A percentile compares a stretch with the other conserved stretches of the same genome.
Conservation (phyloP, 2,113 vertebrate genomes). For the Progne subis region DNA sequence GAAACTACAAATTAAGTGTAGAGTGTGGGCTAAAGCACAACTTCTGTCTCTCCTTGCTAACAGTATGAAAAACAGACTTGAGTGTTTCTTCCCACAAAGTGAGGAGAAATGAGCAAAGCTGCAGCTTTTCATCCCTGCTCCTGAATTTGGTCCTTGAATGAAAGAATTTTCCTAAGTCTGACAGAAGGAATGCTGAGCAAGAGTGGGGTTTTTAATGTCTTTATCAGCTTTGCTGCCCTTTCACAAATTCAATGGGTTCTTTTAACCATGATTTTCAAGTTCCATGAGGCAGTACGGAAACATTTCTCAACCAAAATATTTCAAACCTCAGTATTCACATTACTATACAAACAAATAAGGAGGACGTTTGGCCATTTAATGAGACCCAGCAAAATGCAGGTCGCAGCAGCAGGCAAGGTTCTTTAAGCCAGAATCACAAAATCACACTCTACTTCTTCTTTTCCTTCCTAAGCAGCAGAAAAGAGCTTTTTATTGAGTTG, state of each 20-base stretch:
- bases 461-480: neutral
- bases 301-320: neutral
- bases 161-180: neutral
- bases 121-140: neutral
- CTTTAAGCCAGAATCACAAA: neutral
- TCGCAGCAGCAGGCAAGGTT: neutral
- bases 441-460: neutral
- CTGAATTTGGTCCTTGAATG: neutral
- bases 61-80: neutral
- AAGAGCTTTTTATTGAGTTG: neutral
- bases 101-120: neutral
- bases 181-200: neutral
- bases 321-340: neutral
- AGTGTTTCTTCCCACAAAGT: neutral
- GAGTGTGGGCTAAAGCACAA: neutral
- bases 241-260: neutral
- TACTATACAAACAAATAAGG: neutral
- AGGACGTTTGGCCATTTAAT: neutral
- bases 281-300: neutral
- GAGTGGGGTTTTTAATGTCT: rapidly evolving
- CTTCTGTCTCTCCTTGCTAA: neutral
- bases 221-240: neutral
- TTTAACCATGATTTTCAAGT: neutral
- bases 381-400: neutral
- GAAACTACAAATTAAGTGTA: neutral